A percentile compares a stretch with the other conserved stretches of the same genome.
Conservation (phyloP, 2,797 vertebrate genomes). For the Channallabes apus region DNA sequence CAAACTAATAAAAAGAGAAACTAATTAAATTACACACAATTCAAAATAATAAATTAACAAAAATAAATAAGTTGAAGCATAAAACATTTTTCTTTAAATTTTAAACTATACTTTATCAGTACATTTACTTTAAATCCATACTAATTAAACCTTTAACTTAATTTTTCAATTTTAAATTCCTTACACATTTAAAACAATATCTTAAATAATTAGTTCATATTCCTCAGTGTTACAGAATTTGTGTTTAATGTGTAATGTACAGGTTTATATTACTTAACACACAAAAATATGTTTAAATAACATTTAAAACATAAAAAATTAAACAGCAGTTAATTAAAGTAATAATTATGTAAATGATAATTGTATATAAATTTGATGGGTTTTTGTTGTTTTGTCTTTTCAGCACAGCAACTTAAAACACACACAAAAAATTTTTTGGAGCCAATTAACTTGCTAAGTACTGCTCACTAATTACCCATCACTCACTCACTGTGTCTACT, state of each 20-base stretch:
- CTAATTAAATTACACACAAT: too few relatives aligned
- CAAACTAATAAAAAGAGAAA: too few relatives aligned
- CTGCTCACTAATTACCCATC: neutral
- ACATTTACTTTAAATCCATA: too few relatives aligned
- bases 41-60: too few relatives aligned
- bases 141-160: too few relatives aligned
- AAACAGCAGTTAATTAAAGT: neutral
- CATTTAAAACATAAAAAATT: neutral
- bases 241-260: neutral
- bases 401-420: neutral
- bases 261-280: too few relatives aligned
- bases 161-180: too few relatives aligned
- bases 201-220: neutral
- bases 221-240: neutral
- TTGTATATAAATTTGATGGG: neutral
- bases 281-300: neutral
- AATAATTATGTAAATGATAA: too few relatives aligned
- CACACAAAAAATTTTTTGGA: neutral
- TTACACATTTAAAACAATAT: too few relatives aligned
- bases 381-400: neutral
- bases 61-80: too few relatives aligned
- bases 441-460: neutral
- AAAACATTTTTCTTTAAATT: too few relatives aligned
- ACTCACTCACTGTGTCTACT: neutral
- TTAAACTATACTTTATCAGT: too few relatives aligned